Percentiles rank a stretch among this genome's conserved stretches.
Conservation (phyloP, 2,797 vertebrate species). For the Eulemur mongoz region DNA sequence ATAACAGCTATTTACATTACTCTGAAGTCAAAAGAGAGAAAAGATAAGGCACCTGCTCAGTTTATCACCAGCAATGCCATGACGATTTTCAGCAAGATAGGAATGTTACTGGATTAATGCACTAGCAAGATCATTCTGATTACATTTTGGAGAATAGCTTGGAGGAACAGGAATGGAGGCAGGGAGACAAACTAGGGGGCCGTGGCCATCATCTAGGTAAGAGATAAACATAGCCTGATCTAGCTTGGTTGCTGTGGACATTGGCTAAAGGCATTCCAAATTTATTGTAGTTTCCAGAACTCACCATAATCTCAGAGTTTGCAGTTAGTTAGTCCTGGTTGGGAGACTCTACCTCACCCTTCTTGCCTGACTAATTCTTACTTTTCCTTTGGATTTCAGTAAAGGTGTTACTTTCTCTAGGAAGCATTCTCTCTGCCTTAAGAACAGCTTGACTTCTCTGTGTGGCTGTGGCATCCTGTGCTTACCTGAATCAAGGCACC, state of each 20-base stretch:
- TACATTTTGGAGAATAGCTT: not conserved
- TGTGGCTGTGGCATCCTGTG: not conserved
- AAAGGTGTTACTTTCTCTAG: not conserved
- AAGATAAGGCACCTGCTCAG: not conserved
- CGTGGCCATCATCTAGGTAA: not conserved
- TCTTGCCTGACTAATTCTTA: not conserved
- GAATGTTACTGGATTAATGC: not conserved
- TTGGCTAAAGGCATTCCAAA: not conserved
- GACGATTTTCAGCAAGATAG: not conserved
- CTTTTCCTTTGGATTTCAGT: not conserved
- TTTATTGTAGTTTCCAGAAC: not conserved
- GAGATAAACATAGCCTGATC: not conserved
- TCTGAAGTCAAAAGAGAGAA: not conserved
- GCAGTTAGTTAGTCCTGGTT: not conserved
- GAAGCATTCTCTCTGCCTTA: not conserved
- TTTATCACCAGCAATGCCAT: not conserved
- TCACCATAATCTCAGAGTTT: not conserved
- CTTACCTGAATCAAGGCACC: not conserved
- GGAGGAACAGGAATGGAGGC: not conserved
- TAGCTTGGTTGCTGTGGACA: too few species aligned
- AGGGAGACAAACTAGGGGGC: not conserved
- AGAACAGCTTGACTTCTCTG: not conserved
- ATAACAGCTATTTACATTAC: not conserved
- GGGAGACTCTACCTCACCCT: not conserved
- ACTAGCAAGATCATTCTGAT: not conserved